A percentile compares a stretch with the other conserved stretches of the same genome.
Conservation (phyloP, 2,888 invertebrate species). For the Aleiodes alternator region DNA sequence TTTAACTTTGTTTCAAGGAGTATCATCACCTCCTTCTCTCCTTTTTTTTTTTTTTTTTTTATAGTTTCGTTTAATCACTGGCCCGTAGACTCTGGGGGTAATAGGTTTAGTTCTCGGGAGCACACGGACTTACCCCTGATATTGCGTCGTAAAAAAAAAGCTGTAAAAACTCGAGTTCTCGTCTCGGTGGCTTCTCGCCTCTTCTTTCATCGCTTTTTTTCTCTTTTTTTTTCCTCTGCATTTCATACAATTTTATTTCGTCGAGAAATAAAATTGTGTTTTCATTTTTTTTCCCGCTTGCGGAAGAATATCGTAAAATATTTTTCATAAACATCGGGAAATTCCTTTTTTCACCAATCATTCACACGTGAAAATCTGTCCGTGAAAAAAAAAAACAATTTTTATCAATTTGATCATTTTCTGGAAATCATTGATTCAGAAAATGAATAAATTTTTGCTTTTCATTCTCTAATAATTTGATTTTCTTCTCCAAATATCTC, state of each 20-base stretch:
- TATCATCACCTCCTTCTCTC: slow-evolving; percentile 21
- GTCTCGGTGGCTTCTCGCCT: slow-evolving; percentile 54
- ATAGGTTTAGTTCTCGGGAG: slow-evolving; percentile 72
- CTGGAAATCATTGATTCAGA: too few species aligned
- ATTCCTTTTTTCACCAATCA: slow-evolving; percentile 21
- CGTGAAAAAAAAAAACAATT: too few species aligned
- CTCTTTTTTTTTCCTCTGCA: neutral
- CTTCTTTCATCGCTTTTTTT: neutral
- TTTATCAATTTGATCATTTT: too few species aligned
- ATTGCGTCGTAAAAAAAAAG: slow-evolving; percentile 73
- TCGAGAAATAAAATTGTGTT: slow-evolving; percentile 21
- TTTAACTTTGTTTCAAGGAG: slow-evolving; percentile 73
- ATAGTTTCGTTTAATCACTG: slow-evolving; percentile 72
- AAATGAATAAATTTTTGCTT: too few species aligned
- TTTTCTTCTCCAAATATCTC: too few species aligned
- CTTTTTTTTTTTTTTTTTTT: slow-evolving; percentile 61
- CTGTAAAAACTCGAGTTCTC: slow-evolving; percentile 68
- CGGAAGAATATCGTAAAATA: slow-evolving; percentile 12
- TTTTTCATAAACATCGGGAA: slow-evolving; percentile 39
- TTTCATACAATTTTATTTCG: slow-evolving; percentile 36
- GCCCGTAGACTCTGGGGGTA: slow-evolving; percentile 64
- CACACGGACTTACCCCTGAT: slow-evolving; percentile 63
- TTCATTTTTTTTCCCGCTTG: slow-evolving; percentile 35
- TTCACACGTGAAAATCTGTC: neutral
- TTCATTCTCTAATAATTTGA: too few species aligned